Conservation (phyloP, 2,888 invertebrate genomes). For the Parnassius apollo region DNA sequence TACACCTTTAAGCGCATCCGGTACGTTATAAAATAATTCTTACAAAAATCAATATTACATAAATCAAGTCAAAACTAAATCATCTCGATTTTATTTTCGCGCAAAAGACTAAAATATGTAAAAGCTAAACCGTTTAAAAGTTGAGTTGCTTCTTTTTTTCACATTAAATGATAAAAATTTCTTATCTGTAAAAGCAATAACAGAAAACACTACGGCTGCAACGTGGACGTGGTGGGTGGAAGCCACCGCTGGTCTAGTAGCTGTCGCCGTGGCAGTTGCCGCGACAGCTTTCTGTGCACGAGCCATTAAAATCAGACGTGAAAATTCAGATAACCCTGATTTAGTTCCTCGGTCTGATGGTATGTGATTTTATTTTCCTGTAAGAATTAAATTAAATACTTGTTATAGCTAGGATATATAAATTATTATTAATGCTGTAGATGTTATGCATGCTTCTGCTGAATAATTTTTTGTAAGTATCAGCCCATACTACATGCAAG, state of each 20-base stretch:
- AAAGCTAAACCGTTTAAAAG: too few species aligned
- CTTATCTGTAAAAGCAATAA: slow-evolving; percentile 34
- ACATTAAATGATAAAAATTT: not conserved
- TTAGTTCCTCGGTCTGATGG: slow-evolving; percentile 52
- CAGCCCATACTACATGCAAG: too few species aligned
- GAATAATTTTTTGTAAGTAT: too few species aligned
- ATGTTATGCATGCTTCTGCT: too few species aligned
- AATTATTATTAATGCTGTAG: too few species aligned
- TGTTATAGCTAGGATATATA: too few species aligned
- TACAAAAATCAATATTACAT: too few species aligned
- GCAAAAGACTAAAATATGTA: too few species aligned
- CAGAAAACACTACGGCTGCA: slow-evolving; percentile 32
- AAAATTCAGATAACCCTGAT: slow-evolving; percentile 44
- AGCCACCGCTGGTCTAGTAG: slow-evolving; percentile 34
- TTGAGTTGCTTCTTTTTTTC: too few species aligned
- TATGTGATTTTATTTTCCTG: slow-evolving; percentile 28
- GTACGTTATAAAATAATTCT: slow-evolving; percentile 32
- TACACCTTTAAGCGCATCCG: slow-evolving; percentile 45
- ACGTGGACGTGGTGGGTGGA: slow-evolving; percentile 46
- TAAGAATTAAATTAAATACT: too few species aligned
- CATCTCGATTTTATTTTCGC: too few species aligned
- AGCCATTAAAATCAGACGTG: slow-evolving; percentile 33
- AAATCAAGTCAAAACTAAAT: too few species aligned
- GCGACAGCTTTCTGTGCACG: slow-evolving; percentile 38
- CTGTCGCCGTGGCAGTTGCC: slow-evolving; percentile 33